Evolutionary conservation across 2,888 invertebrate species (phyloP), one percentile per base, ranked within the genome.

Genomic region (Drosophila limbata): DNA sequence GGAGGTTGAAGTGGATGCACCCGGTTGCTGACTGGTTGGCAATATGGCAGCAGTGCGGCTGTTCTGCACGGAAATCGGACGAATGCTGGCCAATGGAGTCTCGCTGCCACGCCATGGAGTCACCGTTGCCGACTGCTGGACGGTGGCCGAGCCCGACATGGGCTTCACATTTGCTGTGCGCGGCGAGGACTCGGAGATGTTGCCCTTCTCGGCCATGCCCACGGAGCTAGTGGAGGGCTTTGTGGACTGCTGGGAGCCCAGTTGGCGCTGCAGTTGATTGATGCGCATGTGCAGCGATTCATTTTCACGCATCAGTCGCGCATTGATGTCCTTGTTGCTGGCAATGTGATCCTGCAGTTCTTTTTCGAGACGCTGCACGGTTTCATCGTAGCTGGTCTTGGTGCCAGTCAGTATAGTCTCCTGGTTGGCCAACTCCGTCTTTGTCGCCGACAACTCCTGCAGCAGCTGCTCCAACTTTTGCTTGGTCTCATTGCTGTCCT

Each of bases 161-260:
- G 98, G 98, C 92, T 97, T 97, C 45, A 98, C 98, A 91, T 98
- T 98, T 5, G 98, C 98, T 0, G 98, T 98, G 0, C 96, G 95
- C 0, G 94, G 94, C 11, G 91, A 90, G 3, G 92, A 91, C 11
- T 95, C 94, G 37, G 95, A 95, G 3, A 93, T 93, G 11, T 93
- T 93, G 3, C 93, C 92, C 87, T 95, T 95, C 56, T 95, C 95
- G 2, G 91, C 86, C 59, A 88, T 92, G 88, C 95, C 93, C 21
- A 90, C 91, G 72, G 96, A 94, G 81, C 96, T 95, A 3, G 95
- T 94, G 42, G 95, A 94, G 19, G 96, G 94, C 89, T 96, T 96
- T 50, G 94, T 94, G 4, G 95, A 95, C 74, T 96, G 94, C 73
- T 94, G 94, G 45, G 93, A 92, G 9, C 94, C 94, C 33, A 94